Conservation (phyloP, 1,140 invertebrate species). For the Brachystomella parvula region DNA sequence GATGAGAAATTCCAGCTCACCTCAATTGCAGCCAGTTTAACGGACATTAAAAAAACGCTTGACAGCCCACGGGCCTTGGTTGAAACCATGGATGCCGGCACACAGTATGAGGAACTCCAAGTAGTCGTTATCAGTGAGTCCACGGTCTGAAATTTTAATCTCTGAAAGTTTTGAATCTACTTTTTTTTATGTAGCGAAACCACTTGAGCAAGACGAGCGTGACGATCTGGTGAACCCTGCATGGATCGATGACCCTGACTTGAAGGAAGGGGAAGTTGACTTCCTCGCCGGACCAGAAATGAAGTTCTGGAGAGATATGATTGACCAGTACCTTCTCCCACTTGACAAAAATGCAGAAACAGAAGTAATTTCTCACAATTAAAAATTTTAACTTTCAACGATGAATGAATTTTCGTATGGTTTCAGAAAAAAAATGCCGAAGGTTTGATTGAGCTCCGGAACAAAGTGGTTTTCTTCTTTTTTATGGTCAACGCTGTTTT, state of each 20-base stretch:
- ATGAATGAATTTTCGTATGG: slow-evolving; percentile 5
- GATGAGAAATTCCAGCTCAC: slow-evolving; percentile 75
- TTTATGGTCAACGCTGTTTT: slow-evolving; percentile 99
- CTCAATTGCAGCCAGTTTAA: slow-evolving; percentile 72
- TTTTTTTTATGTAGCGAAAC: too few relatives aligned
- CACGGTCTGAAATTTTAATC: too few relatives aligned
- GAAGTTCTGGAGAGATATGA: slow-evolving; percentile 65
- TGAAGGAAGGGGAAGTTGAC: slow-evolving; percentile 82
- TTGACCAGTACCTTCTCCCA: slow-evolving; percentile 63
- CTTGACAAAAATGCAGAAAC: slow-evolving; percentile 53
- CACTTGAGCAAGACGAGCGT: slow-evolving; percentile 57
- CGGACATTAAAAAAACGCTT: slow-evolving; percentile 66
- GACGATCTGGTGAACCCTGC: slow-evolving; percentile 81
- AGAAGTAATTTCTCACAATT: slow-evolving; percentile 17
- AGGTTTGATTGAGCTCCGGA: slow-evolving; percentile 84
- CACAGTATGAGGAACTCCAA: slow-evolving; percentile 18
- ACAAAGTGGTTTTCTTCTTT: slow-evolving; percentile 95
- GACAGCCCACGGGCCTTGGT: too few relatives aligned
- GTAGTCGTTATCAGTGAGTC: too few relatives aligned
- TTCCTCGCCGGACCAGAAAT: slow-evolving; percentile 72
- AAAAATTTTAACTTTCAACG: neutral
- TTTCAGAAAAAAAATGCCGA: slow-evolving; percentile 72
- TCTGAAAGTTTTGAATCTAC: too few relatives aligned
- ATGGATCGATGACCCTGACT: slow-evolving; percentile 85
- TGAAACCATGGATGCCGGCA: neutral